Evolutionary conservation across 1,140 invertebrate genomes (phyloP).

Genomic region (Sitobion miscanthi): DNA sequence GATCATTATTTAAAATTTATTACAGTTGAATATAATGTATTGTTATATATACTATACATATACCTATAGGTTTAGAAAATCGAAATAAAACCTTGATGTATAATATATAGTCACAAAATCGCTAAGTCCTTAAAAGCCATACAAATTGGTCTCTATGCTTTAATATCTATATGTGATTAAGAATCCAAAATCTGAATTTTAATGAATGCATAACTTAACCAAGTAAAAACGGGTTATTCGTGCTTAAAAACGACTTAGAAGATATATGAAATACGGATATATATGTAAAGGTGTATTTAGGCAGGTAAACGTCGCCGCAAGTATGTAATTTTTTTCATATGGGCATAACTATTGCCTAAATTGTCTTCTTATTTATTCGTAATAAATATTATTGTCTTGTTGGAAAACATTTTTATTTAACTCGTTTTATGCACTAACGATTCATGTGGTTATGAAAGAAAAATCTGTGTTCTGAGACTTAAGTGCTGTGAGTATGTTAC

Average conservation of each 20-base stretch:
- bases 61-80: not conserved
- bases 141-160: not conserved
- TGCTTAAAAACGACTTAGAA: not conserved
- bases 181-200: not conserved
- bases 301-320: not conserved
- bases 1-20: slow-evolving; percentile 2
- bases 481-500: not conserved
- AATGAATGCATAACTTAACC: not conserved
- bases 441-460: not conserved
- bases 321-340: not conserved
- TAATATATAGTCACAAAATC: not conserved
- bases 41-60: not conserved
- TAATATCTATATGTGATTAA: not conserved
- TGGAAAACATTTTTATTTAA: not conserved
- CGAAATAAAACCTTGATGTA: not conserved
- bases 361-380: no score
- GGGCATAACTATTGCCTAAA: not conserved
- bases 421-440: not conserved
- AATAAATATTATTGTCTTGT: not conserved
- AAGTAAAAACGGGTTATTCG: not conserved
- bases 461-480: not conserved
- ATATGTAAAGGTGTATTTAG: not conserved
- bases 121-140: not conserved
- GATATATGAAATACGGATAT: not conserved
- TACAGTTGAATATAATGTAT: not conserved